Base-by-base conservation (phyloP, 2,113 vertebrate species). In the Xiphophorus couchianus region DNA sequence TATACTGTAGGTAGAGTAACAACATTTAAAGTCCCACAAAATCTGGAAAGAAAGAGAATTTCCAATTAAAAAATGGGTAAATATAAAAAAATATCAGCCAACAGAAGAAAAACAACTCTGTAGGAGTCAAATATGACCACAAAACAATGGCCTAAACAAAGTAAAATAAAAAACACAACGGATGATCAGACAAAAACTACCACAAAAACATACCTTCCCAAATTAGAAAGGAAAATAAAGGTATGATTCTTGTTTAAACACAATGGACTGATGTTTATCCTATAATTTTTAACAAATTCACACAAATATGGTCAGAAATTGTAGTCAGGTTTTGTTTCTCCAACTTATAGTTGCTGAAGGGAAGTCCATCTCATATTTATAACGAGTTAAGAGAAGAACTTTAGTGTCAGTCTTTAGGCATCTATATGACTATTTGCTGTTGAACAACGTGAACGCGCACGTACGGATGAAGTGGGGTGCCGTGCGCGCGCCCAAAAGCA, bases 361-460 rank as follows among this genome's bases (percentile, higher is more conserved):
- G 25, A 58, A 58, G 25, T 3, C 2, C 51, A 3, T 58, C 22
- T n/a, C 25, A 1, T 10, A 11, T n/a, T 58, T n/a, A 58, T 11
- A n/a, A 62, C 15, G 44, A n/a, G 0, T 60, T n/a, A 11, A 66
- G 25, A 22, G 27, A 1, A 72, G 44, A 3, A 1, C 2, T 39
- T 33, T 7, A 33, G 30, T 37, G 2, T 2, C 5, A 3, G 4
- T 5, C 13, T 63, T 69, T 67, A 9, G 17, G 60, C 15, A 28
- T n/a, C 35, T 10, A 35, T 30, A 37, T 9, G 0, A 5, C 14
- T 17, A 1, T n/a, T 13, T 25, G 19, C 14, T 60, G 6, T 29
- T 25, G 19, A 12, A 14, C 30, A 66, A 63, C 90, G 81, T 84
- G 93, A 81, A 75, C 86, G 91, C 91, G 92, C 88, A 90, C 91